phyloP scores from a whole-genome alignment of 2,113 vertebrate genomes.

The Rhegmatorhina hoffmannsi region DNA sequence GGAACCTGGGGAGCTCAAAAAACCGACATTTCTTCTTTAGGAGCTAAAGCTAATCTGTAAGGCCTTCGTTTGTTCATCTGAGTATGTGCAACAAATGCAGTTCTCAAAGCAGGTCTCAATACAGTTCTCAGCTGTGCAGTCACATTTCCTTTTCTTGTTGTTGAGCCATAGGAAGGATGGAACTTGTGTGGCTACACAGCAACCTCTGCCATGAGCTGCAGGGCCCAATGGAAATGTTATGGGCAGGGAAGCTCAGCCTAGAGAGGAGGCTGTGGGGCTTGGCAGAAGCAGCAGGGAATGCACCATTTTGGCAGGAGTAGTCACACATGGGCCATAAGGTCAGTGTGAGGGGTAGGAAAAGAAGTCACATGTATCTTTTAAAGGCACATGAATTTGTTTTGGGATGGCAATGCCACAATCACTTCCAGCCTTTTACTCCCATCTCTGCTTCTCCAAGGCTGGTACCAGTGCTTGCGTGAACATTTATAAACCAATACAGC shows the following conservation, averaged over 20 bases:
- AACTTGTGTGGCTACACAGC: neutral
- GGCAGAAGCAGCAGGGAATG: neutral
- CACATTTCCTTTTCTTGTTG: neutral
- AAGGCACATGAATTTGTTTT: neutral
- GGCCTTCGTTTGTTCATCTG: neutral
- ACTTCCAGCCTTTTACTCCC: neutral
- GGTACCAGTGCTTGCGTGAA: neutral
- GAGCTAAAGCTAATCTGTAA: neutral
- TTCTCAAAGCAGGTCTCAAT: neutral
- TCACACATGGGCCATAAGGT: neutral
- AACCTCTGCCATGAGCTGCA: neutral
- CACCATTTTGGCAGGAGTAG: neutral
- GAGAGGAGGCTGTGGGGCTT: neutral
- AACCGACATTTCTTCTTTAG: no score
- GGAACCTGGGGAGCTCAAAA: no score
- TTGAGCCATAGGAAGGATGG: neutral
- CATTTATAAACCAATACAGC: neutral
- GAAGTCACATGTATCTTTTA: neutral
- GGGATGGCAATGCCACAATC: neutral
- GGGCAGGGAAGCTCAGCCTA: neutral
- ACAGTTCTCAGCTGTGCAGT: neutral
- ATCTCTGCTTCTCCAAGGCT: neutral
- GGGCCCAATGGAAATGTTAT: neutral
- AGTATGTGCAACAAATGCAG: neutral
- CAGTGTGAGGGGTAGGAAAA: neutral